A percentile compares a stretch with the other conserved stretches of the same genome.
Evolutionary conservation across 2,797 vertebrate species (phyloP).

Genomic region (Ctenosaura bakeri): DNA sequence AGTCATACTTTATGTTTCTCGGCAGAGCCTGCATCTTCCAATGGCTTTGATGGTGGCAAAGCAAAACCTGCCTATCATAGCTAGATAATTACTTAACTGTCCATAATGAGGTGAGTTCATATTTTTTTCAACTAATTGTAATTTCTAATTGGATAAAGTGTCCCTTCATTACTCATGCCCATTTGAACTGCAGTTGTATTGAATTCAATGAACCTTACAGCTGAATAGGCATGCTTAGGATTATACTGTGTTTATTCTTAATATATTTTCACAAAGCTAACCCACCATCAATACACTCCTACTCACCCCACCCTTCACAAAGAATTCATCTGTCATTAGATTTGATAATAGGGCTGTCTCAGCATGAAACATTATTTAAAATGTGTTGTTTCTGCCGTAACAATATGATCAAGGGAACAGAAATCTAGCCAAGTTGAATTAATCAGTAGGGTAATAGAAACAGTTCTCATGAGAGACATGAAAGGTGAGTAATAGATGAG

Average conservation of each 20-base stretch:
- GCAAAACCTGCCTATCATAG: no score
- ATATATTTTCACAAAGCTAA: background rate
- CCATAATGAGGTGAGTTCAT: no score
- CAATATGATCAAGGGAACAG: background rate
- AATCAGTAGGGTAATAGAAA: conserved; percentile 14
- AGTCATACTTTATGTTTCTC: no score
- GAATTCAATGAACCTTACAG: background rate
- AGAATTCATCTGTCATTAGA: background rate
- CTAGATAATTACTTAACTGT: no score
- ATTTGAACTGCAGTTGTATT: background rate
- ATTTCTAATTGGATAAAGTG: no score
- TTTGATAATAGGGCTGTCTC: background rate
- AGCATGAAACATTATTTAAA: background rate
- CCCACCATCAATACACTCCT: no score
- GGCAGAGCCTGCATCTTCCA: no score
- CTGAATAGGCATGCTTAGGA: background rate
- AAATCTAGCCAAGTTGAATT: conserved; percentile 9
- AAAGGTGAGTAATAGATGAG: conserved; percentile 22
- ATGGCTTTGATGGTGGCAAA: no score
- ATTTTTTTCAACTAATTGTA: no score
- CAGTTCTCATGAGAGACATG: background rate
- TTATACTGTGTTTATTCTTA: background rate
- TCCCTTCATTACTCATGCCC: no score
- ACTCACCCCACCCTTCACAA: background rate
- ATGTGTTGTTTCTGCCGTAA: background rate